phyloP scores from a whole-genome alignment of 2,113 vertebrate genomes.

The Malaclemys terrapin region DNA sequence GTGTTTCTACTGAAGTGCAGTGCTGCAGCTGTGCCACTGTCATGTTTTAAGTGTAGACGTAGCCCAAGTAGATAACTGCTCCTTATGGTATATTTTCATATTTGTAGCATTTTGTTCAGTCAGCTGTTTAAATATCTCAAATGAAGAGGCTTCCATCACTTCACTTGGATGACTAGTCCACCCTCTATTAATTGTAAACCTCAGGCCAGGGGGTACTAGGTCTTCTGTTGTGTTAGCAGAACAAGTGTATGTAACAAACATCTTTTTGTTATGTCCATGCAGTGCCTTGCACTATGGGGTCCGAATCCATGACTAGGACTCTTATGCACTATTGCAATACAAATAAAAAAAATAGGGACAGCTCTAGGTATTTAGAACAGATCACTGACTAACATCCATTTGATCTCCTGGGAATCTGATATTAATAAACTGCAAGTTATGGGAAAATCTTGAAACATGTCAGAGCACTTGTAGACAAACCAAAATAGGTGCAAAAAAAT shows the following conservation, averaged over 20 bases:
- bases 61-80: not conserved
- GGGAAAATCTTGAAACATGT: conserved; percentile 10
- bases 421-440: not conserved
- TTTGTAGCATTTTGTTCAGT: not conserved
- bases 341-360: not conserved
- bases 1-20: not conserved
- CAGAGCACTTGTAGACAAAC: not conserved
- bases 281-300: not conserved
- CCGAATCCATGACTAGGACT: not conserved
- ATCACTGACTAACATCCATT: not conserved
- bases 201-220: not conserved
- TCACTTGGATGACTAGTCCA: not conserved
- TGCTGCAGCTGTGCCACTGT: not conserved
- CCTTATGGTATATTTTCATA: not conserved
- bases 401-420: not conserved
- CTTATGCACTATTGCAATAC: fast-evolving
- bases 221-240: not conserved
- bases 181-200: not conserved
- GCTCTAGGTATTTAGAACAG: not conserved
- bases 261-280: not conserved
- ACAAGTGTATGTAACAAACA: not conserved
- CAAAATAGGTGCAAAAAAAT: not conserved
- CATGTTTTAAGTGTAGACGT: not conserved
- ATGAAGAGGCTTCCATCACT: not conserved
- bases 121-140: not conserved